Conservation (phyloP, 1,140 invertebrate genomes). For the Diorhabda elongata region DNA sequence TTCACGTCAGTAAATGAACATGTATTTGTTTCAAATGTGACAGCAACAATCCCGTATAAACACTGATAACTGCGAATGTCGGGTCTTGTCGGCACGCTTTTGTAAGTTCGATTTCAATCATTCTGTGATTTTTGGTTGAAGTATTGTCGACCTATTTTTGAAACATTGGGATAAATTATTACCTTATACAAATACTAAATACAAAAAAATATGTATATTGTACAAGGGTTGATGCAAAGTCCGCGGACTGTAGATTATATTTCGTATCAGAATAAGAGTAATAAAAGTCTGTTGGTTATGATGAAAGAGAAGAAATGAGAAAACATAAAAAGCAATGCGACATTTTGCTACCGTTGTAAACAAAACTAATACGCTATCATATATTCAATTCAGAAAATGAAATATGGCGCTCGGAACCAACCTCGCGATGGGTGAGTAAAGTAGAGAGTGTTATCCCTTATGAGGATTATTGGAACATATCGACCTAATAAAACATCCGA, state of each 20-base stretch:
- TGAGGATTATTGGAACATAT: conserved; percentile 2
- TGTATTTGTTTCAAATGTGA: too few relatives aligned
- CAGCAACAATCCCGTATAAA: too few relatives aligned
- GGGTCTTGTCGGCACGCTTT: too few relatives aligned
- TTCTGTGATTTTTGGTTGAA: too few relatives aligned
- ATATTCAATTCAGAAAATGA: conserved; percentile 8
- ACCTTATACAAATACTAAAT: too few relatives aligned
- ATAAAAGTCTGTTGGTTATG: conserved; percentile 5
- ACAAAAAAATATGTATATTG: conserved; percentile 1
- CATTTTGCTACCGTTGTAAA: conserved; percentile 9
- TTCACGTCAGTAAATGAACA: too few relatives aligned
- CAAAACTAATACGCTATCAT: conserved; percentile 8
- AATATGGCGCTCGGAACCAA: background rate
- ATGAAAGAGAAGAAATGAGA: conserved; percentile 11
- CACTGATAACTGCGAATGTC: too few relatives aligned
- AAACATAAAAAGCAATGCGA: conserved; percentile 8
- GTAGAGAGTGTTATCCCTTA: background rate
- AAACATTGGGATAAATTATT: too few relatives aligned
- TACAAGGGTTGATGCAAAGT: background rate
- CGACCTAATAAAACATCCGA: background rate
- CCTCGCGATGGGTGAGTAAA: background rate
- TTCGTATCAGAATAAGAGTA: conserved; percentile 11
- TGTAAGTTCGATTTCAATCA: too few relatives aligned
- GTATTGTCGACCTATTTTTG: too few relatives aligned
- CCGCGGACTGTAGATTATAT: background rate